A percentile compares a stretch with the other conserved stretches of the same genome.
Conservation (phyloP, 2,888 invertebrate species). For the Cephus runcator region DNA sequence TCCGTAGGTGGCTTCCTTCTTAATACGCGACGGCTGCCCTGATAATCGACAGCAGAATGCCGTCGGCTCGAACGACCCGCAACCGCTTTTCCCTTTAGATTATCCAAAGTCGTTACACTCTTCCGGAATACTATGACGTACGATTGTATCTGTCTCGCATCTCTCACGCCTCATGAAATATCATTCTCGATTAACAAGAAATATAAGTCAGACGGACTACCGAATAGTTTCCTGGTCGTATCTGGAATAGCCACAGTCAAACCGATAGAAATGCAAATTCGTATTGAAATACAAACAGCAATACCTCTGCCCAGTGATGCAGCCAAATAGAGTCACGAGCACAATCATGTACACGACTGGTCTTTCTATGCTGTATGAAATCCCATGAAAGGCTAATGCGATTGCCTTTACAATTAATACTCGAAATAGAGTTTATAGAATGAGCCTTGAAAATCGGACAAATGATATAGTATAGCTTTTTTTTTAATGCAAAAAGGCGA, state of each 20-base stretch:
- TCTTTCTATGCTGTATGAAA: not conserved
- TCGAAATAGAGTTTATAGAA: not conserved
- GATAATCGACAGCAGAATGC: not conserved
- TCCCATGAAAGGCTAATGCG: not conserved
- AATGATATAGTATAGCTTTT: not conserved
- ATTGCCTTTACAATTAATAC: not conserved
- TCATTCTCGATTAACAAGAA: not conserved
- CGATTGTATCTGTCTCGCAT: not conserved
- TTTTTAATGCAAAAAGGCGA: not conserved
- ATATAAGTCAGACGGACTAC: not conserved
- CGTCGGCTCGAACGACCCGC: not conserved
- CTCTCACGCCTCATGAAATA: not conserved
- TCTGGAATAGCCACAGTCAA: not conserved
- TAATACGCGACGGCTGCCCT: not conserved
- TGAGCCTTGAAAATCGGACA: not conserved
- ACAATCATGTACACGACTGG: not conserved
- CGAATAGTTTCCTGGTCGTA: not conserved
- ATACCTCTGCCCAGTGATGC: constrained; percentile 21
- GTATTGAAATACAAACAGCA: constrained; percentile 30
- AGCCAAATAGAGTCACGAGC: constrained; percentile 26
- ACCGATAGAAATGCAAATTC: constrained; percentile 33
- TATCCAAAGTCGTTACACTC: not conserved
- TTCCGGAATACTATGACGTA: not conserved
- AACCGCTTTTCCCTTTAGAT: not conserved
- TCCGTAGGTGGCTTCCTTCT: not conserved